Evolutionary conservation across 2,888 invertebrate species (phyloP).

Genomic region (Tetranychus truncatus): DNA sequence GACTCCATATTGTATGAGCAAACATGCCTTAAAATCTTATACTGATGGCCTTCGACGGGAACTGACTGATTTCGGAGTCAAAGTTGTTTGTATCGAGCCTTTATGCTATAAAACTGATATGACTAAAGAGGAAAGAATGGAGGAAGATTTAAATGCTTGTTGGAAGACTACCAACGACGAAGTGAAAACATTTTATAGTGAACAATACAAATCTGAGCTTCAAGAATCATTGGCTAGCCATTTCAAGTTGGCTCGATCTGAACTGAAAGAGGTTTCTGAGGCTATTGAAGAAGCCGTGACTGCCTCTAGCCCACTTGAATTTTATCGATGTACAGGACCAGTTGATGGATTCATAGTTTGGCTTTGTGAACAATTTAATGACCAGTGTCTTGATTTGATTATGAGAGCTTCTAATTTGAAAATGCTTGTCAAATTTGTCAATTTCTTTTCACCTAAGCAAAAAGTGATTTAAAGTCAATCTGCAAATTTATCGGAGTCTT

Average conservation of each 20-base stretch:
- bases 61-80: neutral
- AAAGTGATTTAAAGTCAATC: neutral
- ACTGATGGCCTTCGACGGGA: constrained; percentile 6
- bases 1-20: constrained; percentile 6
- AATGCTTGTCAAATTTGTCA: neutral
- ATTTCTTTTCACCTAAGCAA: neutral
- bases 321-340: neutral
- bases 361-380: constrained; percentile 5
- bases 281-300: neutral
- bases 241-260: neutral
- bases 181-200: neutral
- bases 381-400: constrained; percentile 4
- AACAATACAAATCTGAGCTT: neutral
- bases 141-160: neutral
- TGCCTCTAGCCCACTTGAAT: neutral
- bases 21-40: constrained; percentile 2
- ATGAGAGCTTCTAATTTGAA: neutral
- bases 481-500: neutral
- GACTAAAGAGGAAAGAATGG: constrained; percentile 5
- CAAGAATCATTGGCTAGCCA: neutral
- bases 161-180: neutral
- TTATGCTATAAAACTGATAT: constrained; percentile 3
- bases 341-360: neutral
- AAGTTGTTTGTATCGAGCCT: constrained; percentile 5
- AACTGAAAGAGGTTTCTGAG: neutral